These are phyloP conservation scores for Rhaphigaster nebulosa DNA, from an alignment of 2,888 invertebrate species.

Conservation along the genomic window DNA sequence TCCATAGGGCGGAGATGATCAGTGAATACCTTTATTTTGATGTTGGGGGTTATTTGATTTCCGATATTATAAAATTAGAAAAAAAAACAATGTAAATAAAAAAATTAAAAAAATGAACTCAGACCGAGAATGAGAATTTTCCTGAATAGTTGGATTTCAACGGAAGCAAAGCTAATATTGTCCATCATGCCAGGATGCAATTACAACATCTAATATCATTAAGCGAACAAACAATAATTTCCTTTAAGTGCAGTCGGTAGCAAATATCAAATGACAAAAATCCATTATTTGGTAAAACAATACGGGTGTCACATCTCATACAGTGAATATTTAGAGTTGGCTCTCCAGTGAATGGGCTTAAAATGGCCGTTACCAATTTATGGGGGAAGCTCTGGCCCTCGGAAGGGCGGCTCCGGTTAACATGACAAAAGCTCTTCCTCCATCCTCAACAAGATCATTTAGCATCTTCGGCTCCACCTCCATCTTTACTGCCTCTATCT, in stretches of 20 bases:
- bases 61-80: too few species aligned
- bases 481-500: not conserved
- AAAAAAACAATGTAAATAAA: too few species aligned
- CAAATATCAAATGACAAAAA: not conserved
- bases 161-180: not conserved
- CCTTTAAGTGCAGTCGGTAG: not conserved
- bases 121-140: too few species aligned
- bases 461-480: not conserved
- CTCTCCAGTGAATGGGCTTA: not conserved
- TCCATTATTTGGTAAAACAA: not conserved
- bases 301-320: not conserved
- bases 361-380: not conserved
- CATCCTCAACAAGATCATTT: not conserved
- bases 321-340: not conserved
- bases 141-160: not conserved
- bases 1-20: too few species aligned
- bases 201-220: not conserved
- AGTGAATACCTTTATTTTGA: too few species aligned
- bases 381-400: not conserved
- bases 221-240: not conserved
- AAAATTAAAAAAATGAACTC: too few species aligned
- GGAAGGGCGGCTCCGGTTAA: not conserved
- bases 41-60: too few species aligned
- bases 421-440: not conserved
- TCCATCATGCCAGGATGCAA: not conserved